A percentile compares a stretch with the other conserved stretches of the same genome.
phyloP scores from a whole-genome alignment of 92 coral and sea anemone genomes.

The Bergia sp. region DNA sequence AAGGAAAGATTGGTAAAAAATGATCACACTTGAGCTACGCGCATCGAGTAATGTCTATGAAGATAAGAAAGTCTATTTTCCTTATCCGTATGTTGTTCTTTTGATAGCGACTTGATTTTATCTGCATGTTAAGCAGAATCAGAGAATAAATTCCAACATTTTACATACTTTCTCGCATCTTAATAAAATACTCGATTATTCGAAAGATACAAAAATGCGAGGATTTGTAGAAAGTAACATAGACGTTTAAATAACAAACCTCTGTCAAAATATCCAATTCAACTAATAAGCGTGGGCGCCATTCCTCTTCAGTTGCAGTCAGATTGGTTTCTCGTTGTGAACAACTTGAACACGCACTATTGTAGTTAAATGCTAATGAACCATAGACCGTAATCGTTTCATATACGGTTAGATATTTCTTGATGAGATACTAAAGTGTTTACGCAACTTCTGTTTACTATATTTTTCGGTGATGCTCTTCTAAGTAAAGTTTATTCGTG shows the following conservation, averaged over 20 bases:
- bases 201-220: background rate
- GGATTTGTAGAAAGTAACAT: background rate
- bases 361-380: constrained; percentile 13
- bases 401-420: constrained; percentile 19
- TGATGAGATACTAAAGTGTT: constrained; percentile 45
- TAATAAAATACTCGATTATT: background rate
- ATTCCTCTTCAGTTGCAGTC: background rate
- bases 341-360: background rate
- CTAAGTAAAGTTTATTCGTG: constrained; percentile 29
- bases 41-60: constrained; percentile 12
- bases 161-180: background rate
- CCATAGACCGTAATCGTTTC: background rate
- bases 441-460: constrained; percentile 40
- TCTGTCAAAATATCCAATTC: background rate
- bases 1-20: background rate
- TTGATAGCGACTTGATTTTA: constrained; percentile 28
- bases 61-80: constrained; percentile 16
- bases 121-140: background rate
- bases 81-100: constrained; percentile 1
- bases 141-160: background rate
- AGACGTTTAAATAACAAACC: background rate
- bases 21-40: background rate
- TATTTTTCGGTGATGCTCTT: constrained; percentile 26
- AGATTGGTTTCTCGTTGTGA: background rate
- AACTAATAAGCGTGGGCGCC: background rate